Evolutionary conservation across 2,888 invertebrate genomes (phyloP).

Genomic region (Protodeltote pygarga): DNA sequence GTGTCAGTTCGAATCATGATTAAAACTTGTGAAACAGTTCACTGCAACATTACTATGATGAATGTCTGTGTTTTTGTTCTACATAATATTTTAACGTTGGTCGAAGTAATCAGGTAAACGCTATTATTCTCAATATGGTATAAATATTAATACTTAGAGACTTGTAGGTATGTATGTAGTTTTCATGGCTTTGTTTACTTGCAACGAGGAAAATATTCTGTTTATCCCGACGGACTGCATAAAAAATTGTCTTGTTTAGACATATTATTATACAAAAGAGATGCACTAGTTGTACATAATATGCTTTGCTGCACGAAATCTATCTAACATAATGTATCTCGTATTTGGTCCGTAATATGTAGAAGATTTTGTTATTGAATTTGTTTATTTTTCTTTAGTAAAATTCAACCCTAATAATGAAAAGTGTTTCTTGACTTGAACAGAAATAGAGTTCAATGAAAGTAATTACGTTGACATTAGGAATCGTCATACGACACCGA

Average conservation of each 20-base stretch:
- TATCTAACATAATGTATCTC: neutral
- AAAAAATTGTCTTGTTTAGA: constrained; percentile 10
- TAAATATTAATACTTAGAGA: constrained; percentile 1
- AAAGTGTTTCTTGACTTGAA: too few relatives aligned
- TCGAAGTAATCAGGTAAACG: neutral
- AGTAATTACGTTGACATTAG: too few relatives aligned
- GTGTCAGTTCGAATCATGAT: constrained; percentile 2
- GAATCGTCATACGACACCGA: too few relatives aligned
- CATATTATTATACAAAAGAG: constrained; percentile 11
- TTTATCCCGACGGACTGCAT: constrained; percentile 15
- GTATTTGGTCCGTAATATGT: too few relatives aligned
- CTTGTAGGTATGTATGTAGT: neutral
- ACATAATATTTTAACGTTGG: neutral
- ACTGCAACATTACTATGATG: neutral
- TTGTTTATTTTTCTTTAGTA: too few relatives aligned
- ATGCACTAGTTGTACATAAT: neutral
- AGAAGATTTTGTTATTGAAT: too few relatives aligned
- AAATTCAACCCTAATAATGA: too few relatives aligned
- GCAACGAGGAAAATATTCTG: constrained; percentile 21
- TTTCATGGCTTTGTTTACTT: constrained; percentile 29
- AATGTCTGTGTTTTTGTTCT: neutral
- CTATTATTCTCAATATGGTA: neutral
- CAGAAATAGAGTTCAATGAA: too few relatives aligned
- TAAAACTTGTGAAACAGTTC: neutral
- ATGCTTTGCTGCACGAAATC: neutral